Evolutionary conservation across 1,140 invertebrate genomes (phyloP), one percentile per base, ranked within the genome.

Genomic region (Tenebrio molitor): DNA sequence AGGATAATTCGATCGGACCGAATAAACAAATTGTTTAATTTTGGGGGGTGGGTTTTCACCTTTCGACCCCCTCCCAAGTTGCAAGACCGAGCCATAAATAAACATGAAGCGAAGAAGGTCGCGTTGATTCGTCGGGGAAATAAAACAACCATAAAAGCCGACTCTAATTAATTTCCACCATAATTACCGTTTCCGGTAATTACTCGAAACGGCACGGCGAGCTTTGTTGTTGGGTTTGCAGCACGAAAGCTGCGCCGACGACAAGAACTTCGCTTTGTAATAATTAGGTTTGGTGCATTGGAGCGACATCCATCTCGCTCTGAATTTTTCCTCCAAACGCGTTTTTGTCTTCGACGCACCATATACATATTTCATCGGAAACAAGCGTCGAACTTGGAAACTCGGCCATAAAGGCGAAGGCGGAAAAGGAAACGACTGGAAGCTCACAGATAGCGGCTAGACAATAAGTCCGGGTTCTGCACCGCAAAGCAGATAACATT

Each of bases 321-420:
- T 6, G 8, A 10, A 5, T 29, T 58, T 29, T 25, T 58, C 50
- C 19, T 58, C 19, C 8, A 29, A n/a, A 58, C 21, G 23, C 7
- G 23, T 12, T 29, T 17, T 29, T 58, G 16, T 25, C 29, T 21
- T 58, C 10, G 23, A n/a, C 21, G n/a, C 25, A 29, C 16, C 50
- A 58, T 29, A 29, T 58, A 58, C 50, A 58, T 58, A 58, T 58
- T 58, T 58, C 29, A 58, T 58, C 50, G n/a, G 23, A 29, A 58
- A 29, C 21, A 15, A 58, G 23, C 21, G 29, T 29, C 50, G 50
- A 58, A 50, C 44, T 50, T 21, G 23, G 44, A 50, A 50, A 50
- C 16, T 50, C 23, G 4, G 44, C 17, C 21, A 50, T 50, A 21
- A 50, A 41, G 21, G 44, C 19, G 17, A 19, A 21, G 19, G 4